Evolutionary conservation across 2,888 invertebrate species (phyloP).

Genomic region (Cetonia aurata): DNA sequence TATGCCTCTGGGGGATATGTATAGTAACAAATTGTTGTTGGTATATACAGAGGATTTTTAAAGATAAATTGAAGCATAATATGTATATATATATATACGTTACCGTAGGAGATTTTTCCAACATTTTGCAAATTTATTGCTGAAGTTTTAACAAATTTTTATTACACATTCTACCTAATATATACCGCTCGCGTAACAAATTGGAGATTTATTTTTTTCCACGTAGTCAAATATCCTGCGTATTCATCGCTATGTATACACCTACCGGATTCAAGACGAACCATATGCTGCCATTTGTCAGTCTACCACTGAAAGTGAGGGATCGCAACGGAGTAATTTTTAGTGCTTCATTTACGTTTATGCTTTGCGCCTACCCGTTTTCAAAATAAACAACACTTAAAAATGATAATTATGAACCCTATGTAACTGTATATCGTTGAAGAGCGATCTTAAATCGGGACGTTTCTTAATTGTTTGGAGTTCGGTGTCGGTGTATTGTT

Average conservation of each 20-base stretch:
- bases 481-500: conserved; percentile 36
- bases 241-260: conserved; percentile 18
- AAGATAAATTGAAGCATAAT: neutral
- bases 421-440: conserved; percentile 43
- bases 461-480: conserved; percentile 40
- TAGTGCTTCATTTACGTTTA: conserved; percentile 43
- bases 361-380: conserved; percentile 38
- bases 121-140: neutral
- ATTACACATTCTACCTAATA: neutral
- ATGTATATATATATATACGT: neutral
- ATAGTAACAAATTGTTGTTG: too few species aligned
- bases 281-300: conserved; percentile 44
- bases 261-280: conserved; percentile 34
- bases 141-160: neutral
- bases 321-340: conserved; percentile 39
- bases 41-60: neutral
- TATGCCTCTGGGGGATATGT: too few species aligned
- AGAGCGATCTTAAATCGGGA: conserved; percentile 36
- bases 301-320: conserved; percentile 35
- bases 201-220: conserved; percentile 11
- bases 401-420: conserved; percentile 43
- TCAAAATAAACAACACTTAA: conserved; percentile 46
- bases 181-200: conserved; percentile 8
- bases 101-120: neutral
- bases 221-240: neutral